Conservation (phyloP, 2,888 invertebrate species). For the Drosophila algonquin region DNA sequence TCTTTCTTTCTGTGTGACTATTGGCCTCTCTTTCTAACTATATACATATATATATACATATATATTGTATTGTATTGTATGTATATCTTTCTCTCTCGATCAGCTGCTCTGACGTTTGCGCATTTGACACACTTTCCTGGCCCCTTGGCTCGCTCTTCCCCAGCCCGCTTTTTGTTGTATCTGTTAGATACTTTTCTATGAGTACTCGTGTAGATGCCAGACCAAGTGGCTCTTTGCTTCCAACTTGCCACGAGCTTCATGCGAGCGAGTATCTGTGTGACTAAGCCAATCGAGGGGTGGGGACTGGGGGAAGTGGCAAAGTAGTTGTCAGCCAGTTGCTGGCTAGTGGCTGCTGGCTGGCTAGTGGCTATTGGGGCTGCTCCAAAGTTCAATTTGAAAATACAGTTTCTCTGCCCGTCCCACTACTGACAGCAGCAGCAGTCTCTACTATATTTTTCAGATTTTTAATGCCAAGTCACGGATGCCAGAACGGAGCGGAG, state of each 20-base stretch:
- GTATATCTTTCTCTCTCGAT: slow-evolving; percentile 46
- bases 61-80: no score
- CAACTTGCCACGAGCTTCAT: slow-evolving; percentile 20
- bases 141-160: background rate
- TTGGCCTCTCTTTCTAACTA: background rate
- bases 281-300: slow-evolving; percentile 50
- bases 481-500: slow-evolving; percentile 19
- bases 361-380: slow-evolving; percentile 26
- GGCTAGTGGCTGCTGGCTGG: background rate
- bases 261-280: slow-evolving; percentile 49
- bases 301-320: slow-evolving; percentile 8
- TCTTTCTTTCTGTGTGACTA: background rate
- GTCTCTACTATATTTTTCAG: slow-evolving; percentile 26
- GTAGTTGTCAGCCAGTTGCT: slow-evolving; percentile 55
- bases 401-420: slow-evolving; percentile 22
- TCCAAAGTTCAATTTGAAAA: slow-evolving; percentile 65
- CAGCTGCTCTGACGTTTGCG: slow-evolving; percentile 77
- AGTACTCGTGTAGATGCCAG: slow-evolving; percentile 36
- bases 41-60: background rate
- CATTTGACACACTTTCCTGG: slow-evolving; percentile 72
- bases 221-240: slow-evolving; percentile 70
- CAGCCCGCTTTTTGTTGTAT: slow-evolving; percentile 36
- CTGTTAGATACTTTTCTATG: slow-evolving; percentile 52
- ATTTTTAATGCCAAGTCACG: slow-evolving; percentile 67
- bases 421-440: background rate